Evolutionary conservation across 35 echinoderm and acorn worm species (phyloP), one percentile per base, ranked within the genome.

Genomic region (Apostichopus japonicus): DNA sequence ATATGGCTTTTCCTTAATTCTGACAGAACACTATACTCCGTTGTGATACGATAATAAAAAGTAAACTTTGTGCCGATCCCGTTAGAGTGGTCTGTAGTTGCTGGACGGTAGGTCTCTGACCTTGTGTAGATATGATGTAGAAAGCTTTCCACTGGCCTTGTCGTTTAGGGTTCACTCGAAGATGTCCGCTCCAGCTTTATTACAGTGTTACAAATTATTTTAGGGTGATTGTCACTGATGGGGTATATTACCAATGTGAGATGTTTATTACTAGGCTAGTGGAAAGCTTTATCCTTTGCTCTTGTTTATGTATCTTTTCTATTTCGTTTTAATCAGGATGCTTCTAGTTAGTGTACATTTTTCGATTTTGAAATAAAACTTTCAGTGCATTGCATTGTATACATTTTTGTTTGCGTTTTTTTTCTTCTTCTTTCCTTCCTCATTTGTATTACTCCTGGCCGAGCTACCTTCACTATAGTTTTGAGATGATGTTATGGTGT

Each of bases 331-430:
- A 89, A 89, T 89, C 86, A 89, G 86, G 86, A 89, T 89, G 86
- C 86, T 89, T 82, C 62, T 89, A 89, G 86, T 89, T 89, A 89
- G 86, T 89, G 86, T 89, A 89, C 86, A 89, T 89, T 89, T 89
- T 65, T 17, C 19, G 22, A 27, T 89, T 89, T 89, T 89, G 52
- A 89, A 89, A 89, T 89, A 89, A 89, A 89, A 89, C 6, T 19
- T 27, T 89, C 27, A 63, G 86, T 89, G 86, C 86, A 23, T 89
- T 71, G 86, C 86, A 59, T 63, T 72, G 86, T 53, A 89, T 5
- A 4, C 51, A 2, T 22, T 24, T 22, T 59, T 89, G 17, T 33
- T 89, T 10, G 86, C 63, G 10, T 89, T 54, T 67, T 27, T 52
- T 24, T 82, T 82, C 17, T 57, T 1, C 57, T 61, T 61, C 11